phyloP scores from a whole-genome alignment of 2,113 vertebrate species.

The Brachypodius melanocephalos region DNA sequence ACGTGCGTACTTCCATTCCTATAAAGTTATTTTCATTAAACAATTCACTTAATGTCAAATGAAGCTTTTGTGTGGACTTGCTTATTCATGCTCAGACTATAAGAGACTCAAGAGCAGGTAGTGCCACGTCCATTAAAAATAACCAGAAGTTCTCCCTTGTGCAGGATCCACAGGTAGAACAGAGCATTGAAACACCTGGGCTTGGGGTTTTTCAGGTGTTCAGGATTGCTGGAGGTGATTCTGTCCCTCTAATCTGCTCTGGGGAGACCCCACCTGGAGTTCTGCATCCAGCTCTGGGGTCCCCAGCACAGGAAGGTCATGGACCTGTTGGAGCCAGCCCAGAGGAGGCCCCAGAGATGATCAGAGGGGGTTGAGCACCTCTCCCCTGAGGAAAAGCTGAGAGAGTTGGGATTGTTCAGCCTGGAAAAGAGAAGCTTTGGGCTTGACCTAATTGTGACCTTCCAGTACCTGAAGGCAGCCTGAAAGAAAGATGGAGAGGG shows the following conservation, averaged over 20 bases:
- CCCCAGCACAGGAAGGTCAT: background rate
- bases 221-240: background rate
- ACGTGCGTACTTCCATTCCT: background rate
- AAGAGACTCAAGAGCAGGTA: background rate
- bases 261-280: background rate
- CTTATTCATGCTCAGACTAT: background rate
- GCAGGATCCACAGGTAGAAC: background rate
- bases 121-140: background rate
- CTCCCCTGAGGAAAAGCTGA: background rate
- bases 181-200: background rate
- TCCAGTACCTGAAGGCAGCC: background rate
- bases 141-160: background rate
- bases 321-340: background rate
- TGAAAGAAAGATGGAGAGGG: background rate
- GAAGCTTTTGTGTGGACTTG: slow-evolving; percentile 7
- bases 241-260: background rate
- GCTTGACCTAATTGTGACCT: background rate
- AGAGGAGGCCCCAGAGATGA: background rate
- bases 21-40: background rate
- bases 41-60: background rate
- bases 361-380: background rate
- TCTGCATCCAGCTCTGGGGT: background rate
- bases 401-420: background rate
- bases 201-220: background rate
- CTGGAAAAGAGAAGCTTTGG: background rate